A percentile compares a stretch with the other conserved stretches of the same genome.
These are phyloP conservation scores for Hippocampus mohnikei DNA, from an alignment of 2,113 vertebrate genomes.

Conservation along the genomic window DNA sequence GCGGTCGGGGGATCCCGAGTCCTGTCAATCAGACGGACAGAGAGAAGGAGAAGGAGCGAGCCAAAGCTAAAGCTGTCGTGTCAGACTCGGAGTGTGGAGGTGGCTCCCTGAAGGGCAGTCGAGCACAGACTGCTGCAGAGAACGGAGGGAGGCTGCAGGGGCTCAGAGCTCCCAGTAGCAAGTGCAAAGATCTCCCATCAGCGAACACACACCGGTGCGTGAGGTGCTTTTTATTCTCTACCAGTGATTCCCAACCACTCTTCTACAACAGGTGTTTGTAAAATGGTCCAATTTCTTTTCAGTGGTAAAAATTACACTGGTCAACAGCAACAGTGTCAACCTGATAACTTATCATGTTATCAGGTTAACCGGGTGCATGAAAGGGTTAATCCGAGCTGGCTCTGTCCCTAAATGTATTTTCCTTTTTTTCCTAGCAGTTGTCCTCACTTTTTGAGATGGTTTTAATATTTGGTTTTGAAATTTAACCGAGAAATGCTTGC, in stretches of 20 bases:
- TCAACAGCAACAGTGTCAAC: too few species aligned
- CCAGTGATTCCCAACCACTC: not conserved
- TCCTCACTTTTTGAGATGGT: too few species aligned
- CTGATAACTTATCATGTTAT: too few species aligned
- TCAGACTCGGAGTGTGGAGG: conserved; percentile 80
- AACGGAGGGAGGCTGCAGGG: conserved; percentile 74
- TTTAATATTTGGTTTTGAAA: too few species aligned
- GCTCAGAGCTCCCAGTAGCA: conserved; percentile 73
- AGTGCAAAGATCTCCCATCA: conserved; percentile 76
- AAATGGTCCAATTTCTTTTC: too few species aligned
- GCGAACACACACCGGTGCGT: conserved; percentile 84
- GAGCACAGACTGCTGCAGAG: conserved; percentile 64
- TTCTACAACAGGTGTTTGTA: too few species aligned
- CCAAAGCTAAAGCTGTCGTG: conserved; percentile 88
- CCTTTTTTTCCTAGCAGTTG: too few species aligned
- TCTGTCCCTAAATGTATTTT: too few species aligned
- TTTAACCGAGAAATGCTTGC: too few species aligned
- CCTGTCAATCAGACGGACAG: conserved; percentile 92
- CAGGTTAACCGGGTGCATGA: too few species aligned
- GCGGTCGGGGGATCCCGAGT: conserved; percentile 56
- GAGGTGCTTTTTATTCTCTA: not conserved
- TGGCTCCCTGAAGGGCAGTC: conserved; percentile 55
- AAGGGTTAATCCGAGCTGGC: too few species aligned
- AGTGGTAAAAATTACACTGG: too few species aligned
- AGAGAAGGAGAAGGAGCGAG: conserved; percentile 89